Evolutionary conservation across 1,140 invertebrate genomes (phyloP).

Genomic region (silkworm (Bombyx mori)): DNA sequence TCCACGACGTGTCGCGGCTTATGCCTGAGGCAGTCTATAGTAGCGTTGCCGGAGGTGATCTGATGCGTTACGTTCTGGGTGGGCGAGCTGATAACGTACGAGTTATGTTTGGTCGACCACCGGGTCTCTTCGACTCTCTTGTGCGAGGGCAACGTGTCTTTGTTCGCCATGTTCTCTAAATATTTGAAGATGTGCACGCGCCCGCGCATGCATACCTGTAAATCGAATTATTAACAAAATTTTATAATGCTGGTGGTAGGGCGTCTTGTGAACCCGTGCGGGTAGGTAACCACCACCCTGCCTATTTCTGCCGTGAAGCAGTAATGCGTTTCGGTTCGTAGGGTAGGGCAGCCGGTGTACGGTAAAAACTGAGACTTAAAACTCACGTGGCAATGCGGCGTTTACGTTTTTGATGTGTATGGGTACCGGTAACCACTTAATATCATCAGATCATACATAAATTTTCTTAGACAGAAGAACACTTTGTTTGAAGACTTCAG

Average conservation of each 20-base stretch:
- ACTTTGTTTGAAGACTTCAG: too few relatives aligned
- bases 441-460: too few relatives aligned
- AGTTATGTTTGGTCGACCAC: slow-evolving; percentile 55
- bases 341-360: too few relatives aligned
- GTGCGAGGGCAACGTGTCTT: slow-evolving; percentile 72
- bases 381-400: too few relatives aligned
- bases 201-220: slow-evolving; percentile 90
- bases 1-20: slow-evolving; percentile 84
- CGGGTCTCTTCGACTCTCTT: slow-evolving; percentile 68
- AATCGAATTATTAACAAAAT: slow-evolving; percentile 8
- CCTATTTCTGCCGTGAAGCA: too few relatives aligned
- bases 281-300: too few relatives aligned
- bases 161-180: slow-evolving; percentile 88
- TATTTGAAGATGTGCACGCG: slow-evolving; percentile 96
- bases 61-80: slow-evolving; percentile 30
- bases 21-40: slow-evolving; percentile 67
- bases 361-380: too few relatives aligned
- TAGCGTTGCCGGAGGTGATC: slow-evolving; percentile 68
- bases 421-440: too few relatives aligned
- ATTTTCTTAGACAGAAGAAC: too few relatives aligned
- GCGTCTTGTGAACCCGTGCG: too few relatives aligned
- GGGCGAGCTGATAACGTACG: slow-evolving; percentile 61
- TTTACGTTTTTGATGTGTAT: too few relatives aligned
- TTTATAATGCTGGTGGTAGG: neutral
- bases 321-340: too few relatives aligned